These are phyloP conservation scores for Tipula helvola DNA, from an alignment of 2,888 invertebrate species.

Conservation along the genomic window DNA sequence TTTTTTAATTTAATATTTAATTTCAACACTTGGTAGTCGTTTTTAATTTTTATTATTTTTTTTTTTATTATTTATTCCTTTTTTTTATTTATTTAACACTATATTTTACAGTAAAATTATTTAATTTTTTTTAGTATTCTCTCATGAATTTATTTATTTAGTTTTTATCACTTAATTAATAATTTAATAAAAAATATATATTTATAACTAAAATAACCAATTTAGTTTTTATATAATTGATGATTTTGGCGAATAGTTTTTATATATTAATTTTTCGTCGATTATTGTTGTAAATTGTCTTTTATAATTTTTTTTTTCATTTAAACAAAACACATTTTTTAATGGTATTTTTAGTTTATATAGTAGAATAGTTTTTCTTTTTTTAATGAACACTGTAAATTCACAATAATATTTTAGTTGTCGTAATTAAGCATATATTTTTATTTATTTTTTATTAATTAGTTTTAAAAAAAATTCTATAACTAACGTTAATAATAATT, in stretches of 20 bases:
- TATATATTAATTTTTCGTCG: neutral
- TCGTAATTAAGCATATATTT: neutral
- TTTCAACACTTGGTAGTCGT: neutral
- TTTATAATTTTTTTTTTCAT: neutral
- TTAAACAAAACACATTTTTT: neutral
- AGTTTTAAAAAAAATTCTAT: neutral
- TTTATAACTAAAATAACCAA: neutral
- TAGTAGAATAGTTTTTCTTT: neutral
- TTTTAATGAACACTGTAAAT: neutral
- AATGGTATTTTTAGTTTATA: neutral
- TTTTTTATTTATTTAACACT: neutral
- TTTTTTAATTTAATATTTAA: neutral
- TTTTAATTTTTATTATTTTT: neutral
- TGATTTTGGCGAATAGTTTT: conserved; percentile 4
- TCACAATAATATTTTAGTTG: neutral
- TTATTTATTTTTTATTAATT: neutral
- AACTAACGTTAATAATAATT: neutral
- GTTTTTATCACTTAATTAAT: neutral
- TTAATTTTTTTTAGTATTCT: neutral
- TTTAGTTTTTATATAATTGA: neutral
- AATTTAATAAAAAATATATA: neutral
- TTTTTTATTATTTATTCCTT: neutral
- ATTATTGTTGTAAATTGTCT: neutral
- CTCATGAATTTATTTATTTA: neutral
- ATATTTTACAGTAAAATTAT: neutral